Evolutionary conservation across 1,140 invertebrate genomes (phyloP), one percentile per base, ranked within the genome.

Genomic region (Pectinophora gossypiella): DNA sequence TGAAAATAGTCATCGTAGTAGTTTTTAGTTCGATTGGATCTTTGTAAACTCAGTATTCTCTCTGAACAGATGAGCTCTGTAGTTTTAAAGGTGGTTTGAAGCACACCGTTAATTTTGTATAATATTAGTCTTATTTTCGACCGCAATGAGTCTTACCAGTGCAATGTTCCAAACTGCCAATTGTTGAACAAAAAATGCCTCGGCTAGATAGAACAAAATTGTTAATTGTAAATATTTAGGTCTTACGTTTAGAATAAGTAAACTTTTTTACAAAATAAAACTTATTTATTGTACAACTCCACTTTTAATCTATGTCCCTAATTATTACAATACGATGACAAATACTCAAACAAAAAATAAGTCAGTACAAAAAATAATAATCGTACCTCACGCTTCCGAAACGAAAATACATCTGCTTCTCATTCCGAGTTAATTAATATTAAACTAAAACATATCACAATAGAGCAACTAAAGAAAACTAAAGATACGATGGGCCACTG

Each of bases 221-320:
- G 36, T 40, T 40, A 18, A n/a, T 40, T 60, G 58, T 60, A 60
- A 44, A 60, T 60, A 56, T 48, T 48, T 59, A 61, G 56, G 20
- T 47, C n/a, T 52, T 40, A 40, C 54, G 42, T 53, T 44, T 65
- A 67, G 61, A 74, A 74, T 71, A 78, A 82, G 68, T 71, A 48
- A 65, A 54, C 58, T 52, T 65, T 66, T 68, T 61, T 75, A 76
- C 36, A 40, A 54, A 64, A 75, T 74, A 75, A 83, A 78, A 63
- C 58, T 70, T 82, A 82, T 79, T 82, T 82, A 82, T 82, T 82
- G 71, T 66, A 68, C 50, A 56, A 48, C 35, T 36, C 47, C 49
- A 36, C 18, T 49, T 19, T 51, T 43, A n/a, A 32, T 57, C 23
- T 21, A 55, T 18, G 15, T 15, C 36, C 36, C 16, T 16, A 40